Evolutionary conservation across 2,888 invertebrate genomes (phyloP).

Genomic region (Palloptera scutellata): DNA sequence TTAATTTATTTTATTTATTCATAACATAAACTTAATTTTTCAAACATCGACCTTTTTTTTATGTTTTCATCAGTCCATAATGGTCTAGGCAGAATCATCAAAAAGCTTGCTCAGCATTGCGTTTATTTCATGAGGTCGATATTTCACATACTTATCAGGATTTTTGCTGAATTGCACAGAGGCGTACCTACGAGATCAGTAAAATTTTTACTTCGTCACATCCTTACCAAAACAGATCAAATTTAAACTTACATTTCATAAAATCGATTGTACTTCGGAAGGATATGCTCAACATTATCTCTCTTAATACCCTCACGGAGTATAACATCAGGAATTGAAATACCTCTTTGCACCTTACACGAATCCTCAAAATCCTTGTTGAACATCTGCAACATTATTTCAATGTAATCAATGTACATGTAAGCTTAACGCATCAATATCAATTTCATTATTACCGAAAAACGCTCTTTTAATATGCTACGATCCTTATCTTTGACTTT

Average conservation of each 20-base stretch:
- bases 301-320: constrained; percentile 86
- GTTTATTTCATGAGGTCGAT: constrained; percentile 84
- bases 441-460: constrained; percentile 71
- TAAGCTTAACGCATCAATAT: neutral
- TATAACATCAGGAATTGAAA: constrained; percentile 93
- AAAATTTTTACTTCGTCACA: neutral
- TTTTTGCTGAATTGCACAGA: constrained; percentile 88
- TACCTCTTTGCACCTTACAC: constrained; percentile 82
- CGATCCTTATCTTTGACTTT: constrained; percentile 87
- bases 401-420: neutral
- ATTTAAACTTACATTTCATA: constrained; percentile 70
- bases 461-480: constrained; percentile 86
- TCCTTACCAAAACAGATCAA: neutral
- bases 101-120: constrained; percentile 89
- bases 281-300: constrained; percentile 87
- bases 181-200: constrained; percentile 68
- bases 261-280: constrained; percentile 86
- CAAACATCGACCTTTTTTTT: neutral
- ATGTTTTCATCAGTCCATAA: neutral
- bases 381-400: constrained; percentile 73
- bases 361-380: constrained; percentile 96
- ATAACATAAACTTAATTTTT: neutral
- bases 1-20: constrained; percentile 21
- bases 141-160: constrained; percentile 91
- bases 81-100: constrained; percentile 71